Conservation (phyloP, 2,797 vertebrate genomes). For the Onychomys torridus region DNA sequence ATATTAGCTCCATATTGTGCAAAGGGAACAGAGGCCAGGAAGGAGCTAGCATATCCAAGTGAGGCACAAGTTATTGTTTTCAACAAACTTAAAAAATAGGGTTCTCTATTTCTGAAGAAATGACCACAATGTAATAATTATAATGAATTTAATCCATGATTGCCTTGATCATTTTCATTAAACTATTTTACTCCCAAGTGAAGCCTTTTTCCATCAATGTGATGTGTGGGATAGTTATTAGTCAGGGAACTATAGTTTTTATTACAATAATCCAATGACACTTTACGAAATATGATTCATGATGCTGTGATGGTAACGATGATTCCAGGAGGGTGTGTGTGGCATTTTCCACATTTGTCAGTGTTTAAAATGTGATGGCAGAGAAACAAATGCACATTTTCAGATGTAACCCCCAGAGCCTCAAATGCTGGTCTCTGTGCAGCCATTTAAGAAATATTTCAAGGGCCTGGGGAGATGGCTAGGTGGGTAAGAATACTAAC, state of each 20-base stretch:
- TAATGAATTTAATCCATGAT: neutral
- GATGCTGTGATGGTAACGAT: neutral
- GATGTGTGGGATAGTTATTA: neutral
- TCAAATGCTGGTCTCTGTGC: neutral
- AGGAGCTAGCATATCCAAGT: neutral
- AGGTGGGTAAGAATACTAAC: neutral
- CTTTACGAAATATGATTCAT: neutral
- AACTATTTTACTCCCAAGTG: neutral
- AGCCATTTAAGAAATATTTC: neutral
- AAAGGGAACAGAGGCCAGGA: too few species aligned
- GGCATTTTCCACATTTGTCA: neutral
- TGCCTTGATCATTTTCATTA: neutral
- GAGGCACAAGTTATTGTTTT: neutral
- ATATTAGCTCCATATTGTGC: neutral
- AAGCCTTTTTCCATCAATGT: neutral
- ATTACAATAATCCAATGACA: neutral
- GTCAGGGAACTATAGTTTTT: neutral
- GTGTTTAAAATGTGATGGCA: neutral
- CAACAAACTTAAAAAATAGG: neutral
- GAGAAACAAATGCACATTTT: neutral
- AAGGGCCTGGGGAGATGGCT: neutral
- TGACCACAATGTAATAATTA: neutral
- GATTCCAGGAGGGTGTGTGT: neutral
- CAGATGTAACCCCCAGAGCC: neutral
- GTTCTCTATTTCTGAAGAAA: neutral